Base-by-base conservation (phyloP, 2,888 invertebrate species). In the Axea sp. region DNA sequence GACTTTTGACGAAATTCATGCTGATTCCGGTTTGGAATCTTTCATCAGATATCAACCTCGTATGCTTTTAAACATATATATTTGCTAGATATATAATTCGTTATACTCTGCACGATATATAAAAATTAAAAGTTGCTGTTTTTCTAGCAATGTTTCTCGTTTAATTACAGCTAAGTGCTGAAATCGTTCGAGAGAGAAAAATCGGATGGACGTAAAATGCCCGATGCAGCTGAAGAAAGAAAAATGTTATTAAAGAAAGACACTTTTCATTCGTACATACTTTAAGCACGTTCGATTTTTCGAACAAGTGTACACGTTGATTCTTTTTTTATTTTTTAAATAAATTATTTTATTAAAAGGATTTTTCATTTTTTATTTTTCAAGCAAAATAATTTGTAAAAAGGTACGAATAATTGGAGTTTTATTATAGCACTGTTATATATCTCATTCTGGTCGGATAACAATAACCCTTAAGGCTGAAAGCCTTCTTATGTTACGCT, bases 161-260 rank as follows among this genome's bases (percentile, higher is more conserved):
- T 79, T 78, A 76, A 68, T 82, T 83, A n/a, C 81, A 83, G 83
- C 80, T 83, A 82, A 78, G 69, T 80, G 80, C 78, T 76, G 78
- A 81, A 78, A 79, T 74, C 77, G 76, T 72, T 76, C 67, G 74
- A 76, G 75, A 78, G 47, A 67, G 39, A n/a, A n/a, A n/a, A n/a
- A 65, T 19, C 41, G 68, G 68, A 59, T 35, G 41, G 59, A 55
- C 65, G 28, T 35, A 45, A 53, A 26, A 17, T 59, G 24, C 45
- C 43, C 22, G 65, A 65, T 37, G 53, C 55, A 64, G 65, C 43
- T 28, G 33, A 37, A 43, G 55, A 65, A 53, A 41, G 33, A 59
- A 35, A 60, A 37, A 15, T 47, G 45, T 14, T 24, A 24, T 28
- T n/a, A 39, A 45, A 60, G 31, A 43, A 41, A 57, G 39, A 30